These are phyloP conservation scores for human (Homo sapiens) DNA, from an alignment of 2,113 vertebrate genomes.

Conservation along the genomic window DNA sequence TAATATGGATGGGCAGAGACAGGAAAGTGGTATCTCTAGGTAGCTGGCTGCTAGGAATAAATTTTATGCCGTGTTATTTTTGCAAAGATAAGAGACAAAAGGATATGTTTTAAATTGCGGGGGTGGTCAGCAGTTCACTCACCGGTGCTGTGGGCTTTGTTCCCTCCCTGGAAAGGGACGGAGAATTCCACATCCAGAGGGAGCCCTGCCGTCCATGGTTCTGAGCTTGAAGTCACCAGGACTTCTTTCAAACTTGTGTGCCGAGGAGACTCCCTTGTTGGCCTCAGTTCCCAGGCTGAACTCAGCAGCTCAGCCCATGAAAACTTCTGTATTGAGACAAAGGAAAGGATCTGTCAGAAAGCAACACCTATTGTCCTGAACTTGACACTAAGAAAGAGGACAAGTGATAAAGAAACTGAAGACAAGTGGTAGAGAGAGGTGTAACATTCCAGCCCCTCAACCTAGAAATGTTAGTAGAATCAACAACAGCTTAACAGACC, in stretches of 20 bases:
- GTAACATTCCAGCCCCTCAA: conserved; percentile 93
- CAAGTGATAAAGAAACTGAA: conserved; percentile 84
- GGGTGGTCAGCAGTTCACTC: not conserved
- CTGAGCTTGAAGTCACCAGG: conserved; percentile 74
- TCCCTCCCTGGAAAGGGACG: conserved; percentile 60
- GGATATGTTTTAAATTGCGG: rapidly evolving
- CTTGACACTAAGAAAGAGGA: conserved; percentile 89
- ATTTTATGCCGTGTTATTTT: no score
- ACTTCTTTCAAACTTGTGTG: conserved; percentile 88
- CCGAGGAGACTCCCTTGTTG: conserved; percentile 93
- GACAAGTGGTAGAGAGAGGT: conserved; percentile 97
- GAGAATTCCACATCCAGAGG: not conserved
- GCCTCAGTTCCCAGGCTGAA: conserved; percentile 89
- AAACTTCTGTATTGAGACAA: conserved; percentile 87
- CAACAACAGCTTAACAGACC: conserved; percentile 88
- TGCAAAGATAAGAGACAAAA: no score
- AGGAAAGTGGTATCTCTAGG: no score
- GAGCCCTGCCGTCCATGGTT: not conserved
- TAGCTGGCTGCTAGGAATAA: no score
- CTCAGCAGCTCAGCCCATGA: conserved; percentile 91
- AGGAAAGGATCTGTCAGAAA: conserved; percentile 88
- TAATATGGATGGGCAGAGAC: no score
- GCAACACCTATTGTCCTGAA: conserved; percentile 87
- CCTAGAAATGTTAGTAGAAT: conserved; percentile 88
- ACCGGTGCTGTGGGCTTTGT: not conserved